Base-by-base conservation (phyloP, 2,113 vertebrate species). In the Hiodon tergisus region DNA sequence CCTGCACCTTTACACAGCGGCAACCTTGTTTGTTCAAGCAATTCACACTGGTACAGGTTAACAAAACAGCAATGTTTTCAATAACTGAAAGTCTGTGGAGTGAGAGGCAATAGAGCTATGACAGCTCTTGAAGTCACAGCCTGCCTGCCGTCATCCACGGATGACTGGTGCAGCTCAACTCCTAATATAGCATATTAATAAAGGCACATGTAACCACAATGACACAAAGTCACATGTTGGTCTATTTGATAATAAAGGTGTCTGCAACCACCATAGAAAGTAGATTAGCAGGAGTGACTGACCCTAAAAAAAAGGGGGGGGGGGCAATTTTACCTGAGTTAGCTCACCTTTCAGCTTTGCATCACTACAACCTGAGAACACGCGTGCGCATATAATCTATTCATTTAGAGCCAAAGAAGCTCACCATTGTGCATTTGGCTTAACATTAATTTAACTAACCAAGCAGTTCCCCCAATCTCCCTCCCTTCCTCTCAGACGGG, bases 401-500 rank as follows among this genome's bases (percentile, higher is more conserved):
- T 14, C 58, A 59, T 8, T 11, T 3, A 59, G 58, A 9, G 58
- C 58, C 58, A 59, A 59, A 59, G 8, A 59, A 59, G 9, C 58
- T 3, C 31, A 31, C 31, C 31, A 31, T 31, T 31, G 7, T 59
- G 8, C 3, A 59, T 11, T 9, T 59, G 58, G 14, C 58, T 59
- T 14, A 59, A 59, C 58, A 59, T 11, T 59, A 59, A 11, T 59
- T 59, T 8, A 59, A 59, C 55, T 60, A 59, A 71, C 54, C 53
- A 60, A 58, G 11, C 69, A 31, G 55, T 13, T 50, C 17, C 13
- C 53, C 60, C 61, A 17, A 46, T 52, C 17, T 14, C 16, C 67
- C 17, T 17, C 54, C 5, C 53, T n/a, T 13, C 46, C 31, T 17
- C 70, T 57, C 13, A 47, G 14, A 31, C 70, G 75, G 81, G 75